Base-by-base conservation (phyloP, 2,888 invertebrate species). In the Julus scandinavius region DNA sequence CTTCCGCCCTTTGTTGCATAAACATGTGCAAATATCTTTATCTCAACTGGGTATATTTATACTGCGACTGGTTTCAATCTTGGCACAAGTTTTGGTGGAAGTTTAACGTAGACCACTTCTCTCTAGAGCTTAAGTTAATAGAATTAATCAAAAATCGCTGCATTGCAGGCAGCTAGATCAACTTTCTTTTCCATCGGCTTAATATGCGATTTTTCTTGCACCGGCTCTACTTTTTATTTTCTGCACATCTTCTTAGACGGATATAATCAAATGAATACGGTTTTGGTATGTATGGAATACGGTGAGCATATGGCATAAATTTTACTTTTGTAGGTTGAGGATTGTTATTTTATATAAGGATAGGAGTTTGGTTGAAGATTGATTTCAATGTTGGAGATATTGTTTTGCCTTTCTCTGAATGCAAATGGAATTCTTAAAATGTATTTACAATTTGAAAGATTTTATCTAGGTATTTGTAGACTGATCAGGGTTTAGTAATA, bases 1-100 rank as follows among this genome's bases (percentile, higher is more conserved):
- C 87, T 87, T 87, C 87, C 87, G 49, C 58, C 54, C 87, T 29
- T 49, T 54, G 58, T 87, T 87, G 87, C 87, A 58, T 38, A 87
- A 54, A 50, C 50, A 87, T 87, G 58, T 50, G 87, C 58, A 87
- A 87, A 87, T 87, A 87, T 54, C 54, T 54, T 87, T 87, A 87
- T 87, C 87, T 87, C 20, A 58, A 38, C 58, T 87, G 87, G 20
- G 40, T 87, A 49, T 87, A 87, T 87, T 87, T 87, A 87, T 50
- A 87, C 85, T 85, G 20, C 85, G 80, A 80, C 80, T 80, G 80
- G 13, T 38, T 80, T 38, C 80, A 80, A 13, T 80, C 80, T 20
- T 80, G 80, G 80, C 80, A 80, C 80, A 80, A 80, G 80, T 80
- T 80, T 80, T 80, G 38, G 80, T 11, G 38, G 11, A 11, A 80